Conservation (phyloP, 2,797 vertebrate genomes). For the Morelia viridis region DNA sequence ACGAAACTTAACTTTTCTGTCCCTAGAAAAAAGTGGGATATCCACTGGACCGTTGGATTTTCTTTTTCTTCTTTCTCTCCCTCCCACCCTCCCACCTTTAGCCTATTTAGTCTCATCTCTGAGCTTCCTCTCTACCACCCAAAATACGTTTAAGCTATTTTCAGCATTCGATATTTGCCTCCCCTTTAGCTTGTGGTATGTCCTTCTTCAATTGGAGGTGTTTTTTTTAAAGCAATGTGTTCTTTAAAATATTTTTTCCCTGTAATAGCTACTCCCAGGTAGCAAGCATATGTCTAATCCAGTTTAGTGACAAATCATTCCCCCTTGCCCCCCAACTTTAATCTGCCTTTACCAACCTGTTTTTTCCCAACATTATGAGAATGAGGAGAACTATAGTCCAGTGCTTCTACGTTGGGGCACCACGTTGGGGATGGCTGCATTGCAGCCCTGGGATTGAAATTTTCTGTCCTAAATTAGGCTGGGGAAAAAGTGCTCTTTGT, state of each 20-base stretch:
- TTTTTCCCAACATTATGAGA: neutral
- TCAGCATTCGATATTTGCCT: neutral
- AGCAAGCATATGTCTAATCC: neutral
- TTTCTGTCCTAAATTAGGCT: neutral
- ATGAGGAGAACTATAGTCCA: neutral
- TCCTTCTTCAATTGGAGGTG: no score
- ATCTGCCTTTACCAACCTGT: neutral
- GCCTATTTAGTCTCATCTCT: neutral
- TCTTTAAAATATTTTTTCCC: neutral
- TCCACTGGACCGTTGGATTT: neutral
- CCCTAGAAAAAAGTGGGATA: neutral
- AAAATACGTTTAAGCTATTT: neutral
- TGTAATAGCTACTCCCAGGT: neutral
- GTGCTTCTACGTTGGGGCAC: neutral
- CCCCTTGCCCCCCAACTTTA: neutral
- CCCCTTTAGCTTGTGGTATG: neutral
- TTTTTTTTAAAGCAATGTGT: neutral
- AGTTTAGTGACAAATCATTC: neutral
- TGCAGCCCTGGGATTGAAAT: neutral
- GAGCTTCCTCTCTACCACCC: neutral
- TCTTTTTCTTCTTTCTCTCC: neutral
- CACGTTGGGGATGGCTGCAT: neutral
- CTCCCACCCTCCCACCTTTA: neutral
- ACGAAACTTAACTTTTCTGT: neutral
- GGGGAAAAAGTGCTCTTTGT: neutral